Percentiles rank a stretch among this genome's conserved stretches.
phyloP scores from a whole-genome alignment of 23 tunicate genomes.

The Halocynthia aurantium region DNA sequence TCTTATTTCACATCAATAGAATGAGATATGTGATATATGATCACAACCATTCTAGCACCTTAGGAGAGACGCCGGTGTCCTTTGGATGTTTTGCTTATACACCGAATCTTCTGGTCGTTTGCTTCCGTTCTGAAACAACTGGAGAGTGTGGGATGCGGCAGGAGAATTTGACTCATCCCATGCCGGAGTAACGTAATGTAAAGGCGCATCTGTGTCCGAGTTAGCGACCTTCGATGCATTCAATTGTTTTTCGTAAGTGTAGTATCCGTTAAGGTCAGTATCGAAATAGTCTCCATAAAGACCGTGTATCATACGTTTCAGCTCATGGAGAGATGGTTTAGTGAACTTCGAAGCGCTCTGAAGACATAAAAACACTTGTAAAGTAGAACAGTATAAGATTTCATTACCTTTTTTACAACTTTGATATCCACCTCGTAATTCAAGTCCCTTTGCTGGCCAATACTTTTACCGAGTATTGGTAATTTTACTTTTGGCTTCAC shows the following conservation, averaged over 20 bases:
- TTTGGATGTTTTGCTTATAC: not conserved
- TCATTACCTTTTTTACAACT: not conserved
- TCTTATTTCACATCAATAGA: too few relatives aligned
- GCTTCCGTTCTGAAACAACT: slow-evolving; percentile 15
- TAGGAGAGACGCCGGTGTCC: slow-evolving; percentile 7
- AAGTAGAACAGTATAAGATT: not conserved
- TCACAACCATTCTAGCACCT: not conserved
- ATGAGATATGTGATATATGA: not conserved
- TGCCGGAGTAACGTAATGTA: slow-evolving; percentile 24
- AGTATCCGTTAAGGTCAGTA: slow-evolving; percentile 6
- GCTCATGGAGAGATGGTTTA: slow-evolving; percentile 12
- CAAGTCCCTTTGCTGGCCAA: slow-evolving; percentile 22
- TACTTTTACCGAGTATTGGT: slow-evolving; percentile 22
- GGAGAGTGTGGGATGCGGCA: slow-evolving; percentile 21
- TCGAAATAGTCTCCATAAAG: slow-evolving; percentile 23
- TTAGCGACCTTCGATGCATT: not conserved
- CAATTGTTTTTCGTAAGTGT: slow-evolving; percentile 22
- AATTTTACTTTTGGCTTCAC: slow-evolving; percentile 1
- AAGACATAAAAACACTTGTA: not conserved
- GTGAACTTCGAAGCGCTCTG: slow-evolving; percentile 3
- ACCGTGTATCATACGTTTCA: slow-evolving; percentile 20
- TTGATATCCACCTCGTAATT: slow-evolving; percentile 2
- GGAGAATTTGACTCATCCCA: slow-evolving; percentile 17
- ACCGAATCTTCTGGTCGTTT: slow-evolving; percentile 1
- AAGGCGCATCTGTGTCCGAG: not conserved